phyloP scores from a whole-genome alignment of 1,140 invertebrate species.

The Diorhabda sublineata region DNA sequence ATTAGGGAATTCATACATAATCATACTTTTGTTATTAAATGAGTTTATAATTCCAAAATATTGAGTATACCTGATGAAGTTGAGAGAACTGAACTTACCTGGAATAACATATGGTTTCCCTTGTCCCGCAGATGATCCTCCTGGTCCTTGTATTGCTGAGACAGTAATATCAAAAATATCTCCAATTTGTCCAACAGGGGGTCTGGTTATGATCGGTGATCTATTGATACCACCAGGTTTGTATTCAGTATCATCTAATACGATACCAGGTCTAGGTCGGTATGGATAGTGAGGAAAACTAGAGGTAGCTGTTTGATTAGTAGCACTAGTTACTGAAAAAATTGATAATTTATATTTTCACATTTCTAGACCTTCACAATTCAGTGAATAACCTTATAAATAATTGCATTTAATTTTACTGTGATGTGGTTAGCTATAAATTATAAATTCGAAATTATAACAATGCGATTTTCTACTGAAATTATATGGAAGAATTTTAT shows the following conservation, averaged over 20 bases:
- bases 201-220: constrained; percentile 43
- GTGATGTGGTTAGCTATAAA: too few relatives aligned
- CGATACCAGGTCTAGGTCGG: constrained; percentile 72
- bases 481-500: too few relatives aligned
- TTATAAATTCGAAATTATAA: too few relatives aligned
- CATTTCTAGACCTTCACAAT: too few relatives aligned
- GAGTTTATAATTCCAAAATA: too few relatives aligned
- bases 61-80: too few relatives aligned
- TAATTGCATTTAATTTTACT: too few relatives aligned
- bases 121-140: constrained; percentile 50
- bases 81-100: constrained; percentile 40
- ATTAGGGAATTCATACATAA: too few relatives aligned
- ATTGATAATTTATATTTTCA: too few relatives aligned
- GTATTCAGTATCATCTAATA: constrained; percentile 75
- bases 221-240: constrained; percentile 56
- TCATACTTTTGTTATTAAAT: too few relatives aligned
- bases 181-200: constrained; percentile 51
- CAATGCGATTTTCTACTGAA: too few relatives aligned
- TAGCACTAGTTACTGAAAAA: neutral
- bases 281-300: constrained; percentile 50
- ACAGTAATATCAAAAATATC: constrained; percentile 86
- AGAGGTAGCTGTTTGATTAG: constrained; percentile 17
- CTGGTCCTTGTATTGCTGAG: constrained; percentile 79
- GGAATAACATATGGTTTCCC: constrained; percentile 55
- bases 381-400: too few relatives aligned